Evolutionary conservation across 1,140 invertebrate genomes (phyloP), one percentile per base, ranked within the genome.

Genomic region (Euglossa dilemma): DNA sequence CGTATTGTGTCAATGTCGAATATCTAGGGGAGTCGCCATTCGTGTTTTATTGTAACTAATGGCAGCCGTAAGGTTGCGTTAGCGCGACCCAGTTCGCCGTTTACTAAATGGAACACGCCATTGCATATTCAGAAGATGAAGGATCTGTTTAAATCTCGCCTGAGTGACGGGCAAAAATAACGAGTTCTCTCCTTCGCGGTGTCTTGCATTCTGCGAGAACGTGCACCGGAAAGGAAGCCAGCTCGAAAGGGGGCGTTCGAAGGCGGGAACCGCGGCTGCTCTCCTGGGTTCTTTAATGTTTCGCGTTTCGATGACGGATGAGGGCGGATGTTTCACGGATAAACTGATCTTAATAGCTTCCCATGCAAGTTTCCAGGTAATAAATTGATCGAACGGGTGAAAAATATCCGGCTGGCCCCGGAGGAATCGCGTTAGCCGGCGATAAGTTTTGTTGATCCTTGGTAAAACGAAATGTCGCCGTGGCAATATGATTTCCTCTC

Each of bases 1-100:
- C 54, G 67, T 79, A 71, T 72, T 61, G 67, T 79, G 77, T 79
- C 77, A 79, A 79, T 79, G 77, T 72, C 77, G 67, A 79, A 79
- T 71, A 70, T 25, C n/a, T 25, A 25, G 56, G 52, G 45, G 25
- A 57, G 18, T 79, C 25, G 28, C 36, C 18, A 23, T 50, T 71
- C 67, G 59, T 71, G 43, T 71, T 79, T 79, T 79, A 79, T 59
- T 59, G 67, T 23, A 61, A 71, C 67, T 79, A 79, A 79, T 79
- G 56, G 77, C 77, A 14, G 54, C 25, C 25, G 43, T 61, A 59
- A 71, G 66, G 77, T 59, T 59, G 25, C 43, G 54, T 79, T 61
- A 50, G 54, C 4, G 50, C 77, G 77, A 72, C 54, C 54, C 67
- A 79, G 77, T 79, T 79, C 64, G 43, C 7, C 43, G 7, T 16